phyloP scores from a whole-genome alignment of 1,140 invertebrate species.

The Sinonovacula constricta region DNA sequence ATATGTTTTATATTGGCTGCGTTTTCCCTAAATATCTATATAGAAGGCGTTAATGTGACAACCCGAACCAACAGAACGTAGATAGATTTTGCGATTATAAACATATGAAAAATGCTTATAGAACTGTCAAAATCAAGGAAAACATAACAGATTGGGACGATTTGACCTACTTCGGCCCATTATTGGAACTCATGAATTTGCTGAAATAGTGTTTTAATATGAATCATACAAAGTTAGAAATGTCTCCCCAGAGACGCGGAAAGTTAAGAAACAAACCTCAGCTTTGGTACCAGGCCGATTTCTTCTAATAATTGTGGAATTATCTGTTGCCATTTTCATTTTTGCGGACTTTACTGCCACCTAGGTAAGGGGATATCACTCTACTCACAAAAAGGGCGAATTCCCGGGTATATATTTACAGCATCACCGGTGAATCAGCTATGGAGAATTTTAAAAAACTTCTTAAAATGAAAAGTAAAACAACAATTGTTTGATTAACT shows the following conservation, averaged over 20 bases:
- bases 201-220: conserved; percentile 10
- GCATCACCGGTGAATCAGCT: too few species aligned
- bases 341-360: conserved; percentile 48
- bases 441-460: too few species aligned
- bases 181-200: not conserved
- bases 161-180: not conserved
- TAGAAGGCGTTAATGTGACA: too few species aligned
- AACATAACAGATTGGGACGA: not conserved
- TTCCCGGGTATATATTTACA: too few species aligned
- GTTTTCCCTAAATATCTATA: too few species aligned
- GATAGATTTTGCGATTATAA: too few species aligned
- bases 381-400: too few species aligned
- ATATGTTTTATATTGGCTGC: too few species aligned
- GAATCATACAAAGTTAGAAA: conserved; percentile 8
- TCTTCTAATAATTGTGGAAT: conserved; percentile 67
- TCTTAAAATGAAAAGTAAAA: too few species aligned
- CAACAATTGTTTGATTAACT: too few species aligned
- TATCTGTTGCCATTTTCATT: conserved; percentile 74
- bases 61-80: too few species aligned
- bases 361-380: too few species aligned
- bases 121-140: not conserved
- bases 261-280: conserved; percentile 52
- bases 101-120: not conserved
- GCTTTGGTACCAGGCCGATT: conserved; percentile 72
- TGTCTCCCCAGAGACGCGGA: conserved; percentile 7